phyloP scores from a whole-genome alignment of 2,888 invertebrate species.

The Ditula angustiorana region DNA sequence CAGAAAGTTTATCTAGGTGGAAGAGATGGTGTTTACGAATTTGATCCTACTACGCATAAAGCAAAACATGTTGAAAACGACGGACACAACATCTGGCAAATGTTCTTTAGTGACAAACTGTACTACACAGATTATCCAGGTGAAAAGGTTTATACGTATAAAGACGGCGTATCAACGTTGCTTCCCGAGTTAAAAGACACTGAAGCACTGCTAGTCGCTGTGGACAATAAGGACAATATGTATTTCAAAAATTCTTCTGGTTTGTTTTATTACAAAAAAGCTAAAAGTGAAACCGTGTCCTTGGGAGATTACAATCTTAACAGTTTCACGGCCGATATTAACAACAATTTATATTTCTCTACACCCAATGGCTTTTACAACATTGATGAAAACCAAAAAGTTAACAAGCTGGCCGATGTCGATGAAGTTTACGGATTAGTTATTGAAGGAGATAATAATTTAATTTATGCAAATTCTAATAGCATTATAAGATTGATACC shows the following conservation, averaged over 20 bases:
- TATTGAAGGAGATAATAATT: constrained; percentile 23
- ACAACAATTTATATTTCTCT: constrained; percentile 54
- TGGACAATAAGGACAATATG: constrained; percentile 49
- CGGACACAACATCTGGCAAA: constrained; percentile 66
- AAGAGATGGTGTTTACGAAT: constrained; percentile 62
- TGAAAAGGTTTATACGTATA: constrained; percentile 52
- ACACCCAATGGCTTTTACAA: constrained; percentile 48
- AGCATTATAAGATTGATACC: constrained; percentile 52
- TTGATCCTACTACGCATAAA: constrained; percentile 55
- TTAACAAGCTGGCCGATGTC: constrained; percentile 11
- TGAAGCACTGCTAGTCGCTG: constrained; percentile 51
- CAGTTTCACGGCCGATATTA: constrained; percentile 45
- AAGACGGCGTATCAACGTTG: constrained; percentile 42
- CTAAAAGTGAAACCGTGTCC: neutral
- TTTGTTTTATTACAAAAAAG: constrained; percentile 48
- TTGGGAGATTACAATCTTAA: constrained; percentile 44
- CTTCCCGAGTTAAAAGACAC: constrained; percentile 49
- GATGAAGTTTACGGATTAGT: constrained; percentile 32
- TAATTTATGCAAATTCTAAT: constrained; percentile 51
- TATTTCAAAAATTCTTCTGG: constrained; percentile 58
- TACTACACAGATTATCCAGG: constrained; percentile 64
- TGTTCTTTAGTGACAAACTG: constrained; percentile 66
- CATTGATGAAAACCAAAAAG: constrained; percentile 11
- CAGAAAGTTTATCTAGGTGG: constrained; percentile 67
- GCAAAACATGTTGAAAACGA: constrained; percentile 53